Conservation (phyloP, 2,888 invertebrate genomes). For the Leptopilina myrica region DNA sequence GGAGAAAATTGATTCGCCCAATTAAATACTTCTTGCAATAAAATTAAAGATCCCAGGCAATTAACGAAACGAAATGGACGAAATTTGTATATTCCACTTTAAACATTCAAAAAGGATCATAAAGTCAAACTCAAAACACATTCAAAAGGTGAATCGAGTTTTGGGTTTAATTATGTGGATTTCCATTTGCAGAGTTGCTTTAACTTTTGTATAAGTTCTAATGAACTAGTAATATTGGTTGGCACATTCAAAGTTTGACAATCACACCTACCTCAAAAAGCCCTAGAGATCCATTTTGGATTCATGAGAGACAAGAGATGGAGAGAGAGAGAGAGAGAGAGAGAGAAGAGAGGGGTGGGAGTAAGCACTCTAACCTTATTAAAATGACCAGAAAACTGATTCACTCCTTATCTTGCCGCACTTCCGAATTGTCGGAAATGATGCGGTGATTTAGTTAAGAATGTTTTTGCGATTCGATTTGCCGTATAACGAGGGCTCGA, state of each 20-base stretch:
- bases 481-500: slow-evolving; percentile 21
- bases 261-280: slow-evolving; percentile 28
- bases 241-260: slow-evolving; percentile 20
- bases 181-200: slow-evolving; percentile 35
- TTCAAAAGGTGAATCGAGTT: slow-evolving; percentile 20
- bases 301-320: not conserved
- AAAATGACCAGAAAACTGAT: not conserved
- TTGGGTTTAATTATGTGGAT: slow-evolving; percentile 24
- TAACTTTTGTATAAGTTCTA: slow-evolving; percentile 16
- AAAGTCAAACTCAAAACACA: slow-evolving; percentile 8
- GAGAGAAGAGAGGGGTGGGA: no score
- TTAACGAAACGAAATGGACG: no score
- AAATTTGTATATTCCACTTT: no score
- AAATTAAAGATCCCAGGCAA: no score
- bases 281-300: not conserved
- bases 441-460: slow-evolving; percentile 14
- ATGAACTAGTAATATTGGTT: slow-evolving; percentile 29
- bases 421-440: not conserved
- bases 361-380: not conserved
- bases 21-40: no score
- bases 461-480: slow-evolving; percentile 17
- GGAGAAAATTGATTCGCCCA: no score
- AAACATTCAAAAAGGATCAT: no score
- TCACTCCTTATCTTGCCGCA: not conserved
- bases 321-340: no score